phyloP scores from a whole-genome alignment of 53 echinoderm and acorn worm species.

The Echinarachnius parma region DNA sequence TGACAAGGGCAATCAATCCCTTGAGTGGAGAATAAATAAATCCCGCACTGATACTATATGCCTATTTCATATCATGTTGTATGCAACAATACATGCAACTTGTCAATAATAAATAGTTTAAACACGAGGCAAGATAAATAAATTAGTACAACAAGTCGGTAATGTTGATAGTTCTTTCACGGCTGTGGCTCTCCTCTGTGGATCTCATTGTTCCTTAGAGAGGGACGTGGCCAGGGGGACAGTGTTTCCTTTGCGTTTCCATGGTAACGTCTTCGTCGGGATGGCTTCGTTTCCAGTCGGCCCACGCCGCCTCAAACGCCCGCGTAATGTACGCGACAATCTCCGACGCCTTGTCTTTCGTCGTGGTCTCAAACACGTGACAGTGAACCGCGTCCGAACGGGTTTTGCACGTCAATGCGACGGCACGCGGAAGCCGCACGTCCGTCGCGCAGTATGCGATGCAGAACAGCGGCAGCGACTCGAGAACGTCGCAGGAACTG shows the following conservation, averaged over 20 bases:
- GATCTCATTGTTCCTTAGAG: too few species aligned
- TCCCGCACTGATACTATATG: too few species aligned
- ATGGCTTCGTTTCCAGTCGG: conserved; percentile 49
- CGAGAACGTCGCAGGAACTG: conserved; percentile 23
- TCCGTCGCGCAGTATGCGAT: conserved; percentile 74
- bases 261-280: conserved; percentile 10
- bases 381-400: conserved; percentile 44
- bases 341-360: conserved; percentile 56
- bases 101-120: too few species aligned
- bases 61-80: too few species aligned
- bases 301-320: conserved; percentile 66
- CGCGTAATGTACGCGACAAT: conserved; percentile 55
- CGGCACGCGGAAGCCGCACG: conserved; percentile 61
- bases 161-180: too few species aligned
- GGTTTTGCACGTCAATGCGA: conserved; percentile 55
- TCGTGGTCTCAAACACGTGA: conserved; percentile 52
- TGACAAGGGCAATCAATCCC: too few species aligned
- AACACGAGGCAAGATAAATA: too few species aligned
- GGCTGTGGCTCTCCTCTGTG: too few species aligned
- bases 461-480: conserved; percentile 58
- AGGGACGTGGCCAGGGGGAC: conserved; percentile 29
- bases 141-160: too few species aligned
- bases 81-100: too few species aligned
- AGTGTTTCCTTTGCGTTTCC: conserved; percentile 12
- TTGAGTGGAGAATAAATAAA: too few species aligned